Conservation (phyloP, 1,140 invertebrate species). For the Drosophila littoralis region DNA sequence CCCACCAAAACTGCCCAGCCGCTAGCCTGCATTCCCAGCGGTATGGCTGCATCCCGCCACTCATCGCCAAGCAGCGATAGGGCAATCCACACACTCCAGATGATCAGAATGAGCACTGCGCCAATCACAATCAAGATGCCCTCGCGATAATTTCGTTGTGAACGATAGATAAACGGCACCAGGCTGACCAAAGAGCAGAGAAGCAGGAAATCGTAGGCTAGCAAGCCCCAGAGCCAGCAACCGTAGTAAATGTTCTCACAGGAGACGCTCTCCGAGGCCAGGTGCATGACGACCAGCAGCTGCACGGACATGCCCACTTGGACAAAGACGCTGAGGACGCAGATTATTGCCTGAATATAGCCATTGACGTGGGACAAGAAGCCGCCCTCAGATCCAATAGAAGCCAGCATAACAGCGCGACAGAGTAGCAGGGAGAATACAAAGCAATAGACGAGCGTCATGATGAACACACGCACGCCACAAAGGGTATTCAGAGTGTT, state of each 20-base stretch:
- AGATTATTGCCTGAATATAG: constrained; percentile 86
- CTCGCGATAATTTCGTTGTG: constrained; percentile 88
- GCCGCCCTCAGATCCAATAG: constrained; percentile 86
- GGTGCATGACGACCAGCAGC: constrained; percentile 82
- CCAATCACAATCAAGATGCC: constrained; percentile 85
- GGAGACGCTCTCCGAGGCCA: constrained; percentile 77
- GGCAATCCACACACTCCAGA: constrained; percentile 86
- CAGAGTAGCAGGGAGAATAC: constrained; percentile 86
- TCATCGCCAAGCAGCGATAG: constrained; percentile 85
- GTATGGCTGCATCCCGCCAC: constrained; percentile 86
- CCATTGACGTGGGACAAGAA: constrained; percentile 87
- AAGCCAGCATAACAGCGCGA: constrained; percentile 86
- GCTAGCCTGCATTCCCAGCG: constrained; percentile 86
- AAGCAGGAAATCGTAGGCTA: constrained; percentile 86
- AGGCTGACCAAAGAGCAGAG: constrained; percentile 85
- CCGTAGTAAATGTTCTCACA: constrained; percentile 84
- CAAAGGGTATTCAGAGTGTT: constrained; percentile 76
- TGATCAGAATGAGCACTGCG: constrained; percentile 73
- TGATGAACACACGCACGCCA: constrained; percentile 78
- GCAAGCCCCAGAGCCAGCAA: constrained; percentile 83
- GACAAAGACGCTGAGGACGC: constrained; percentile 86
- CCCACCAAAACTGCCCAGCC: constrained; percentile 86
- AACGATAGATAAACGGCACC: constrained; percentile 86
- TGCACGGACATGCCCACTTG: constrained; percentile 85
- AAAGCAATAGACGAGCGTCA: constrained; percentile 86